phyloP scores from a whole-genome alignment of 2,888 invertebrate genomes.

The Drosophila rubida region DNA sequence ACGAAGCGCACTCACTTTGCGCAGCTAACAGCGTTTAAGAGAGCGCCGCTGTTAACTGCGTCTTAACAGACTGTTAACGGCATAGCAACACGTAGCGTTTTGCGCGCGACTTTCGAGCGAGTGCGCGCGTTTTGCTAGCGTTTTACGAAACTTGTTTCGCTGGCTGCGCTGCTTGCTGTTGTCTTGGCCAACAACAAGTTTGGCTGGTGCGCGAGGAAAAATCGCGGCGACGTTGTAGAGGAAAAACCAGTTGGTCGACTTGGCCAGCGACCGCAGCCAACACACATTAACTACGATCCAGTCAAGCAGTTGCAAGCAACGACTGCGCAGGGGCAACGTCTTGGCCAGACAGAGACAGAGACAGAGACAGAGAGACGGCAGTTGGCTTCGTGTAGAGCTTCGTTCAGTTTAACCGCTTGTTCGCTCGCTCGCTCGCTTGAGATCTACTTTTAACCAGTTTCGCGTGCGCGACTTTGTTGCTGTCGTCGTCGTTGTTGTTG shows the following conservation, averaged over 20 bases:
- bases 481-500: slow-evolving; percentile 25
- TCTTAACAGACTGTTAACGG: slow-evolving; percentile 38
- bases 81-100: slow-evolving; percentile 69
- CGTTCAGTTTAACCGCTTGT: slow-evolving; percentile 59
- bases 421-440: slow-evolving; percentile 7
- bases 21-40: slow-evolving; percentile 29
- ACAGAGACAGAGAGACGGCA: too few relatives aligned
- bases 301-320: slow-evolving; percentile 42
- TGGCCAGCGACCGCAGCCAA: slow-evolving; percentile 15
- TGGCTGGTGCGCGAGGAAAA: slow-evolving; percentile 31
- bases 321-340: slow-evolving; percentile 58
- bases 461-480: slow-evolving; percentile 14
- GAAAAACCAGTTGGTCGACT: slow-evolving; percentile 63
- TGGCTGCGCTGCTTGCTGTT: slow-evolving; percentile 8
- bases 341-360: slow-evolving; percentile 30
- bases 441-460: slow-evolving; percentile 79
- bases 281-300: slow-evolving; percentile 45
- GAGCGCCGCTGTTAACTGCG: slow-evolving; percentile 1
- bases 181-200: slow-evolving; percentile 53
- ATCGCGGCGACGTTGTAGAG: slow-evolving; percentile 33
- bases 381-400: slow-evolving; percentile 39
- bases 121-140: slow-evolving; percentile 49
- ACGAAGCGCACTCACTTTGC: slow-evolving; percentile 16
- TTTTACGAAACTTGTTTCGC: slow-evolving; percentile 50
- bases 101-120: slow-evolving; percentile 33